A percentile compares a stretch with the other conserved stretches of the same genome.
These are phyloP conservation scores for Magallana angulata DNA, from an alignment of 1,140 invertebrate genomes.

Conservation along the genomic window DNA sequence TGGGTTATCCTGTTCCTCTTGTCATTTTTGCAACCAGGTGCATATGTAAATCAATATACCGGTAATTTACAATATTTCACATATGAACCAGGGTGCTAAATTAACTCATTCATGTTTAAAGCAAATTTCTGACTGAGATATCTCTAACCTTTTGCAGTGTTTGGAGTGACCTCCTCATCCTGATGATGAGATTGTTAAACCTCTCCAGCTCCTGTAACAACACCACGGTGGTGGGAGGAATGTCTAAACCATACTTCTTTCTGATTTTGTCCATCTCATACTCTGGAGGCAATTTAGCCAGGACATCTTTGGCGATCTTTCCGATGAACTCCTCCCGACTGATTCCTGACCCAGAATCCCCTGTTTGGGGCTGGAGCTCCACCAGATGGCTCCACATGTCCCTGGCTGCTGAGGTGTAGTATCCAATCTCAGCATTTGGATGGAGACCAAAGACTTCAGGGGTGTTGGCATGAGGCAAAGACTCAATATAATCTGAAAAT, in stretches of 20 bases:
- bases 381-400: conserved; percentile 91
- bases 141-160: conserved; percentile 85
- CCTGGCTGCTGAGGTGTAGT: conserved; percentile 89
- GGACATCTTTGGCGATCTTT: conserved; percentile 86
- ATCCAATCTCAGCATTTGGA: conserved; percentile 80
- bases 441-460: conserved; percentile 80
- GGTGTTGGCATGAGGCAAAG: conserved; percentile 77
- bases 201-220: conserved; percentile 93
- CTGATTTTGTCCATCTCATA: conserved; percentile 90
- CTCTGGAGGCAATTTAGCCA: conserved; percentile 85
- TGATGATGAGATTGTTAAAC: conserved; percentile 89
- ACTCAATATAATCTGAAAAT: conserved; percentile 77
- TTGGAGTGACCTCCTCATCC: conserved; percentile 86
- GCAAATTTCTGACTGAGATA: too few species aligned
- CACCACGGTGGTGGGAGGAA: conserved; percentile 91
- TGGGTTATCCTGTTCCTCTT: too few species aligned
- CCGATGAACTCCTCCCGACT: conserved; percentile 86
- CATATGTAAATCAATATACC: too few species aligned
- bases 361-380: conserved; percentile 91
- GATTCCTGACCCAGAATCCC: conserved; percentile 74
- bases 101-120: too few species aligned
- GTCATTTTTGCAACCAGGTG: too few species aligned
- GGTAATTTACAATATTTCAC: too few species aligned
- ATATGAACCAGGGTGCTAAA: too few species aligned
- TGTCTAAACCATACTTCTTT: conserved; percentile 87